A percentile compares a stretch with the other conserved stretches of the same genome.
Conservation (phyloP, 2,888 invertebrate species). For the Trissolcus japonicus region DNA sequence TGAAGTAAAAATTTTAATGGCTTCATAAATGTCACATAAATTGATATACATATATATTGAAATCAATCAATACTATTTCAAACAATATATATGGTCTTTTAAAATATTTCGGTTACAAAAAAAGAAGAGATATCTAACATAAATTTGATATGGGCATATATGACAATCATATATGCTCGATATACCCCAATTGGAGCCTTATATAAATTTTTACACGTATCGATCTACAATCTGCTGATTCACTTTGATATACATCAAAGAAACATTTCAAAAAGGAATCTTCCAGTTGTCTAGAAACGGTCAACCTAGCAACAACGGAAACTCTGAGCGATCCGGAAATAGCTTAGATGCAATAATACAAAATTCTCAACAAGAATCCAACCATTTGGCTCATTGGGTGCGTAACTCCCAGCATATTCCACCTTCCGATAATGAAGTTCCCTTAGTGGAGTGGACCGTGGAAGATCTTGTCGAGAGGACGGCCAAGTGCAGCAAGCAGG, state of each 20-base stretch:
- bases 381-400: conserved; percentile 73
- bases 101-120: no score
- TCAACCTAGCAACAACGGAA: conserved; percentile 53
- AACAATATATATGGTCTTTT: no score
- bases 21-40: no score
- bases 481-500: conserved; percentile 58
- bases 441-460: conserved; percentile 73
- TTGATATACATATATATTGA: no score
- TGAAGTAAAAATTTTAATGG: neutral
- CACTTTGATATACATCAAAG: conserved; percentile 33
- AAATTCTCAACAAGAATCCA: conserved; percentile 64
- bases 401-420: conserved; percentile 73
- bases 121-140: no score
- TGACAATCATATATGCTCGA: no score
- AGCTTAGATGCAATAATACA: conserved; percentile 63
- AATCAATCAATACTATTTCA: no score
- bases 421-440: conserved; percentile 68
- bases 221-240: neutral
- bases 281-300: conserved; percentile 47
- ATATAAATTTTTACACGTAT: no score
- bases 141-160: no score
- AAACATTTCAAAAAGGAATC: conserved; percentile 55
- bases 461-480: conserved; percentile 72
- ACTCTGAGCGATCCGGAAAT: conserved; percentile 61
- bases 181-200: no score